Evolutionary conservation across 1,140 invertebrate genomes (phyloP), one percentile per base, ranked within the genome.

Genomic region (Mycetomoellerius zeteki): DNA sequence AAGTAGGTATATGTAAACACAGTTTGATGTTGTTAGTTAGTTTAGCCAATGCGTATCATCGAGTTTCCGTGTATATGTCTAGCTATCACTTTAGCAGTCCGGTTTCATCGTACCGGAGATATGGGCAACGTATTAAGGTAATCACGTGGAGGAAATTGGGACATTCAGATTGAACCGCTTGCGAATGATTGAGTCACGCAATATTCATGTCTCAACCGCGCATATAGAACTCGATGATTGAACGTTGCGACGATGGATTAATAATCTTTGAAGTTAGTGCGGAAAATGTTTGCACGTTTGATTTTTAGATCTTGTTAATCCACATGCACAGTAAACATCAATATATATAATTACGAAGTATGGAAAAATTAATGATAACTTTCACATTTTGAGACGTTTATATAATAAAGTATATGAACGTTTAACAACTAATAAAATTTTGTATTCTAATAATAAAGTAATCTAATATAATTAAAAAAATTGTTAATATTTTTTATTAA

Each of bases 131-230:
- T 80, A 88, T 89, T 88, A 80, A 77, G 86, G 80, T 88, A 89
- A 89, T 89, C 88, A 69, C 75, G 77, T 65, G 60, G 78, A 77
- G 86, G 86, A 86, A 88, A 89, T 89, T 89, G 88, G 88, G 88
- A 86, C 65, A 89, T 88, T 89, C 77, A 77, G 77, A 82, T 87
- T 88, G 82, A 82, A 80, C 84, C 78, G 78, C 64, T 82, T 87
- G 64, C 81, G 58, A 76, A 87, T 87, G 86, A 89, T 87, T 69
- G 86, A 87, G 77, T 89, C 87, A 87, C 87, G 87, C 87, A 89
- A 89, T 87, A 84, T 84, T 89, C 87, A 86, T 89, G 84, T 85
- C 80, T 62, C 47, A 75, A 58, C 54, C 73, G 27, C 21, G 52
- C 33, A 19, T 72, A 60, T 6, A 56, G 52, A 75, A 21, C 37